Percentiles rank a stretch among this genome's conserved stretches.
These are phyloP conservation scores for Trypoxylus dichotomus DNA, from an alignment of 1,140 invertebrate genomes.

Conservation along the genomic window DNA sequence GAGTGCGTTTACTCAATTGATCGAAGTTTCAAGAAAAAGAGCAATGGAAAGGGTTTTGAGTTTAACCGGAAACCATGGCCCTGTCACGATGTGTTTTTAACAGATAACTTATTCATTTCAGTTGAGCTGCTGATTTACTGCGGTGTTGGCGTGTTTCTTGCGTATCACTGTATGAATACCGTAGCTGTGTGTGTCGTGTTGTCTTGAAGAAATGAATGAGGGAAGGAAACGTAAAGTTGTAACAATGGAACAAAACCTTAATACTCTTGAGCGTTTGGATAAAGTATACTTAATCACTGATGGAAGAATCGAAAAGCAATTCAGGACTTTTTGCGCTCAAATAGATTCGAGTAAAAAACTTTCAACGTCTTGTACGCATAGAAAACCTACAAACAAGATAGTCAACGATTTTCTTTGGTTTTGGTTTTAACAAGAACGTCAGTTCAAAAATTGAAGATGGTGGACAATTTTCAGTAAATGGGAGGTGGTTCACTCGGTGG, in stretches of 20 bases:
- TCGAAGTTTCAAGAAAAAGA: no score
- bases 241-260: neutral
- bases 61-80: no score
- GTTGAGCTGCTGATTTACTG: neutral
- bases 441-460: constrained; percentile 14
- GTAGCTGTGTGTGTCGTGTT: no score
- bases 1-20: no score
- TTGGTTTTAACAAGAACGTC: no score
- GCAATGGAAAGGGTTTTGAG: no score
- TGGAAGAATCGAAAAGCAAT: constrained; percentile 4
- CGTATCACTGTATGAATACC: no score
- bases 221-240: neutral
- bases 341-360: neutral
- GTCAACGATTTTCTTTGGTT: constrained; percentile 10
- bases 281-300: neutral
- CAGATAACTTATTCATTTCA: no score
- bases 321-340: neutral
- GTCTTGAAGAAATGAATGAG: neutral
- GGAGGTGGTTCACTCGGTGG: constrained; percentile 43
- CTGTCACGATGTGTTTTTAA: neutral
- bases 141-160: neutral
- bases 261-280: neutral
- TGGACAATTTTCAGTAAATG: neutral
- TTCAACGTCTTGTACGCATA: neutral
- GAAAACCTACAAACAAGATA: neutral